Evolutionary conservation across 2,888 invertebrate genomes (phyloP).

Genomic region (Ctenicera cuprea): DNA sequence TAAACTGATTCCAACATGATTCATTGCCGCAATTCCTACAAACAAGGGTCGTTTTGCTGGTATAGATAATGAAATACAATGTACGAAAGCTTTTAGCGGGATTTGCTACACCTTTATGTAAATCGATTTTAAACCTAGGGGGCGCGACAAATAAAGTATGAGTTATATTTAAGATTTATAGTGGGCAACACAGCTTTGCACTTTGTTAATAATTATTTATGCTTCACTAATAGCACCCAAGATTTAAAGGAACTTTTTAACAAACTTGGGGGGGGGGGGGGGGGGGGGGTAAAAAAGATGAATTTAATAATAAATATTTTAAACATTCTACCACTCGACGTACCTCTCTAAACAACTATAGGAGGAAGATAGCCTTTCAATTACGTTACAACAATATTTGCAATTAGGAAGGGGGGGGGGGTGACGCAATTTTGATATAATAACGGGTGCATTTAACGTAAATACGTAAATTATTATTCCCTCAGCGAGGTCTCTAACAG

Average conservation of each 20-base stretch:
- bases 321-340: too few species aligned
- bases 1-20: slow-evolving; percentile 22
- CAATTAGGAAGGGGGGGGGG: too few species aligned
- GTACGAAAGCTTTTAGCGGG: slow-evolving; percentile 30
- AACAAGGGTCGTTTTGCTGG: slow-evolving; percentile 8
- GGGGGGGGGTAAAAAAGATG: too few species aligned
- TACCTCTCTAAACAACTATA: too few species aligned
- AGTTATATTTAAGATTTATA: neutral
- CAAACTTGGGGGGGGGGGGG: too few species aligned
- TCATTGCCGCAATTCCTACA: slow-evolving; percentile 17
- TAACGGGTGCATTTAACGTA: too few species aligned
- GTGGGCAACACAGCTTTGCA: neutral
- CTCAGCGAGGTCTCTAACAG: too few species aligned
- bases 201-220: slow-evolving; percentile 10
- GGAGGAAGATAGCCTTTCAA: too few species aligned
- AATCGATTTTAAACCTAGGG: slow-evolving; percentile 16
- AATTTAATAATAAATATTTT: too few species aligned
- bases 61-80: slow-evolving; percentile 30
- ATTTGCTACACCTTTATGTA: slow-evolving; percentile 32
- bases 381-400: too few species aligned
- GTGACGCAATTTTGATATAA: too few species aligned
- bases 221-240: neutral
- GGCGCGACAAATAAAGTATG: slow-evolving; percentile 10
- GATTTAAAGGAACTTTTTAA: neutral
- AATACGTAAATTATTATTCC: too few species aligned